These are phyloP conservation scores for Acronicta alni DNA, from an alignment of 2,888 invertebrate species.

Conservation along the genomic window DNA sequence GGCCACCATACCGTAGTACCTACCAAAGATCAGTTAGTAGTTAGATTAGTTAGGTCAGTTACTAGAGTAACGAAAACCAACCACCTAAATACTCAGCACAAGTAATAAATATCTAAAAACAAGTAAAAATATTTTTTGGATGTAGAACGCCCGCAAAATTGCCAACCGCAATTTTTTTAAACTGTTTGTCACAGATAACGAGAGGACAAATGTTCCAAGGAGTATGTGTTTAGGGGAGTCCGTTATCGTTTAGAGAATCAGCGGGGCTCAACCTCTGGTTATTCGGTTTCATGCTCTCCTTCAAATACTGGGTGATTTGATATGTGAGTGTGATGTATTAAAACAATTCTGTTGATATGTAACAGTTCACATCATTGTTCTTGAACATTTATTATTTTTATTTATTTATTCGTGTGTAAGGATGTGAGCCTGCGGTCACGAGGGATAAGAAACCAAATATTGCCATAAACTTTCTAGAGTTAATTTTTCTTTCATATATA, in stretches of 20 bases:
- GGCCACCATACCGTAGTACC: too few species aligned
- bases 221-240: slow-evolving; percentile 66
- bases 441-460: too few species aligned
- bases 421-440: background rate
- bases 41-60: too few species aligned
- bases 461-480: too few species aligned
- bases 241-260: slow-evolving; percentile 69
- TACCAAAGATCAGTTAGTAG: too few species aligned
- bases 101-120: too few species aligned
- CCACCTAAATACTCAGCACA: too few species aligned
- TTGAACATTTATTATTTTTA: background rate
- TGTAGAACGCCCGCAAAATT: slow-evolving; percentile 43
- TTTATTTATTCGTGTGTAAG: background rate
- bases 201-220: slow-evolving; percentile 69
- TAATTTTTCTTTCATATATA: too few species aligned
- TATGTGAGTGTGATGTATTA: too few species aligned
- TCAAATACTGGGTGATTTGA: slow-evolving; percentile 15
- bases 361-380: background rate
- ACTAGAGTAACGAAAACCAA: too few species aligned
- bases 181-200: slow-evolving; percentile 77
- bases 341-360: background rate
- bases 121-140: background rate
- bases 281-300: slow-evolving; percentile 48
- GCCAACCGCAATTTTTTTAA: slow-evolving; percentile 56
- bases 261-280: slow-evolving; percentile 59